Evolutionary conservation across 2,113 vertebrate genomes (phyloP), one percentile per base, ranked within the genome.

Genomic region (Sitta europaea): DNA sequence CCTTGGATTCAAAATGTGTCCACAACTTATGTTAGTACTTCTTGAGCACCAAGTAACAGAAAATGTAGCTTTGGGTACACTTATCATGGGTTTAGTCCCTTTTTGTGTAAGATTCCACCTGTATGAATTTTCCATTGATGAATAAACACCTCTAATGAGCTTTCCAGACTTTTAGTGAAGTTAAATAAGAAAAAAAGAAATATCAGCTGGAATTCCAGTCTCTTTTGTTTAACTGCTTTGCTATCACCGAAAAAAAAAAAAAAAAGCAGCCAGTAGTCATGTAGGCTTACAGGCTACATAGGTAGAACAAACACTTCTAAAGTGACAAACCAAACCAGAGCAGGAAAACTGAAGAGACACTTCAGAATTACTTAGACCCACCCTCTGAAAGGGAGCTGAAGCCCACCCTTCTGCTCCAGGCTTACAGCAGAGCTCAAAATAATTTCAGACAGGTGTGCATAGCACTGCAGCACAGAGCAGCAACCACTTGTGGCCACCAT

Each of bases 401-500:
- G 53, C 40, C 48, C 35, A 47, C 23, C 16, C 15, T 72, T 82
- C 36, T 63, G 51, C 50, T 86, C 28, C 42, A 73, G 66, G 23
- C 25, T 76, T 48, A 42, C 16, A 72, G 28, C 18, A 35, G 17
- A 65, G 10, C 50, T 88, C 35, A 15, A 29, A 61, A 48, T 21
- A 28, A 59, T 33, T 54, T 73, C 2, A 10, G 42, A 16, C 17
- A 38, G 47, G 31, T 45, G 24, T 43, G 35, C 35, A 38, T 0
- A 2, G 8, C 0, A 1, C 14, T 40, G 65, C 58, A 65, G 58
- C 61, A n/a, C 1, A 0, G 57, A 59, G 47, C 2, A 3, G 22
- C 36, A 36, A 8, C 23, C 12, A 35, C 42, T 35, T n/a, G 57
- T 0, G 0, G 61, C 74, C 66, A 11, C 0, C 1, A 31, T 0